Percentiles rank a stretch among this genome's conserved stretches.
These are phyloP conservation scores for Lasioglossum villosulum DNA, from an alignment of 2,888 invertebrate genomes.

Conservation along the genomic window DNA sequence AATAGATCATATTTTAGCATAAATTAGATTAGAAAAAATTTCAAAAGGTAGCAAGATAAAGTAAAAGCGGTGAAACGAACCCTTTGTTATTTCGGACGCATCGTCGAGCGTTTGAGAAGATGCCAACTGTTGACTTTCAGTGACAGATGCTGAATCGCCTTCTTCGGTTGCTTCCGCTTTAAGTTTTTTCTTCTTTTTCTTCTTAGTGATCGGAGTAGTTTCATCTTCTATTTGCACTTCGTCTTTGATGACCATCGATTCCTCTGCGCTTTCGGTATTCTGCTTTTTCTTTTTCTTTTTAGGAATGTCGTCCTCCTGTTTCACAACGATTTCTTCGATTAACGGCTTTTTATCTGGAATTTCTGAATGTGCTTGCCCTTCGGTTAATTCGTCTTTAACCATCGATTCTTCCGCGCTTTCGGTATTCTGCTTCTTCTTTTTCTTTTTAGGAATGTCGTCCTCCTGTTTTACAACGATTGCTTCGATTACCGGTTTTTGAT, in stretches of 20 bases:
- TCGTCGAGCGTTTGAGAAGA: conserved; percentile 24
- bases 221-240: conserved; percentile 69
- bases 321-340: conserved; percentile 81
- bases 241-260: conserved; percentile 77
- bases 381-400: conserved; percentile 75
- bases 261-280: conserved; percentile 51
- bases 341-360: conserved; percentile 81
- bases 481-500: conserved; percentile 81
- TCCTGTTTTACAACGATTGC: conserved; percentile 75
- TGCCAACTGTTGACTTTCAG: conserved; percentile 27
- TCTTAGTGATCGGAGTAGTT: conserved; percentile 74
- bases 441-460: conserved; percentile 76
- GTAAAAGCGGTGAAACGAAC: conserved; percentile 22
- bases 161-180: conserved; percentile 35
- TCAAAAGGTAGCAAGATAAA: neutral
- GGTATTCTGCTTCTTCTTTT: conserved; percentile 72
- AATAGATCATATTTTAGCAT: neutral
- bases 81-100: conserved; percentile 13
- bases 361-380: conserved; percentile 84
- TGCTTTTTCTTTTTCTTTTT: conserved; percentile 79
- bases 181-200: conserved; percentile 70
- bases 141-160: conserved; percentile 11
- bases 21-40: neutral
- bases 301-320: conserved; percentile 67
- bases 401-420: conserved; percentile 65